A percentile compares a stretch with the other conserved stretches of the same genome.
These are phyloP conservation scores for Solenodon paradoxus DNA, from an alignment of 2,113 vertebrate genomes.

Conservation along the genomic window DNA sequence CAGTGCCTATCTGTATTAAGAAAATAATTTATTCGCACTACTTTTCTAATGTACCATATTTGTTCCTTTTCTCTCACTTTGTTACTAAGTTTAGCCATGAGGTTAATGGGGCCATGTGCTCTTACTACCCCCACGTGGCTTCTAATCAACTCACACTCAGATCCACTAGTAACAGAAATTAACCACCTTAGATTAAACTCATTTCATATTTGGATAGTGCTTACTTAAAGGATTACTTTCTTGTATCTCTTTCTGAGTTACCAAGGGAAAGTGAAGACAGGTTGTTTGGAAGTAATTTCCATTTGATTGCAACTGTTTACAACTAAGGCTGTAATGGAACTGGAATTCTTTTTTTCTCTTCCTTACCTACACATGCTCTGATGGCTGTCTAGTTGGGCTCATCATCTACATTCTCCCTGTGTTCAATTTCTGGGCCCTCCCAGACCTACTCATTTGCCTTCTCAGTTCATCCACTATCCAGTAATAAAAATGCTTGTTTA, in stretches of 20 bases:
- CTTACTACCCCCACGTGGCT: conserved; percentile 45
- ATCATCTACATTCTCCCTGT: not conserved
- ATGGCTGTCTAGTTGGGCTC: not conserved
- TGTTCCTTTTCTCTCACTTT: not conserved
- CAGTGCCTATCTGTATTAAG: not conserved
- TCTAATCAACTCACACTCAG: conserved; percentile 12
- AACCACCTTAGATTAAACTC: not conserved
- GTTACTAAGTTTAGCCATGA: not conserved
- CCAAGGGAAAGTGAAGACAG: not conserved
- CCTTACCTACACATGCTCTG: not conserved
- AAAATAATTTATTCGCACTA: not conserved
- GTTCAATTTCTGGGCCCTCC: not conserved
- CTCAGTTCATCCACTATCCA: not conserved
- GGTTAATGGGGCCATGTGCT: not conserved
- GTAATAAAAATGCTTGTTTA: not conserved
- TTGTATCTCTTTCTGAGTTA: not conserved
- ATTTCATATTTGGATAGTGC: not conserved
- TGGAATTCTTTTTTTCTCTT: not conserved
- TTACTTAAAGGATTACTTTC: conserved; percentile 16
- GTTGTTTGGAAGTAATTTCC: not conserved
- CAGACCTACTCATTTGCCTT: not conserved
- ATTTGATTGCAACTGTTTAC: not conserved
- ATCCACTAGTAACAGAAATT: not conserved
- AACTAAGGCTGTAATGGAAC: not conserved
- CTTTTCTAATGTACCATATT: not conserved